Conservation (phyloP, 1,140 invertebrate genomes). For the Bombus terrestris region DNA sequence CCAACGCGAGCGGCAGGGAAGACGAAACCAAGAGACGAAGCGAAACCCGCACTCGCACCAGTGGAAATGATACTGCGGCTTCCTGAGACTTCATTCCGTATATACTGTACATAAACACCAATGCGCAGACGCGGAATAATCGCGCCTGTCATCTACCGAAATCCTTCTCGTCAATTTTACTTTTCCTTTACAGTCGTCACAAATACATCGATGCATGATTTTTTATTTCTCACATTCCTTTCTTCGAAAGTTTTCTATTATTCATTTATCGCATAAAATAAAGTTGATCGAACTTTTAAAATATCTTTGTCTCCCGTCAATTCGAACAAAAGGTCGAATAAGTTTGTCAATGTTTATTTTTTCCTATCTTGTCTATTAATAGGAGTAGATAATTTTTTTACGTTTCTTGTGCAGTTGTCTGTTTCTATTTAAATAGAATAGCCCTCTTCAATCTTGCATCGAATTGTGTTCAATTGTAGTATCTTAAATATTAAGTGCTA, state of each 20-base stretch:
- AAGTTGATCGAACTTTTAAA: neutral
- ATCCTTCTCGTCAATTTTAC: neutral
- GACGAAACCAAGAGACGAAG: slow-evolving; percentile 11
- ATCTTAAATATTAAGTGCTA: neutral
- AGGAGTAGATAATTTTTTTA: neutral
- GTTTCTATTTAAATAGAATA: neutral
- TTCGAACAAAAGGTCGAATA: neutral
- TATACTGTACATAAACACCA: slow-evolving; percentile 47
- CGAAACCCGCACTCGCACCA: slow-evolving; percentile 42
- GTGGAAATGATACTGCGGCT: slow-evolving; percentile 73
- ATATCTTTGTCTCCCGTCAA: neutral
- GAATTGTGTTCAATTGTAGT: neutral
- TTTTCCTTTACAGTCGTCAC: neutral
- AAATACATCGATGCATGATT: neutral
- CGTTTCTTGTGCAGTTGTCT: neutral
- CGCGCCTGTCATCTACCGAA: neutral
- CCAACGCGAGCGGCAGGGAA: neutral
- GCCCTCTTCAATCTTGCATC: neutral
- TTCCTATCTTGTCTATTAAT: neutral
- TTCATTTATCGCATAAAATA: neutral
- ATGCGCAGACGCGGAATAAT: slow-evolving; percentile 65
- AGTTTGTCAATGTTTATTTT: neutral
- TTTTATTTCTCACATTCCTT: neutral
- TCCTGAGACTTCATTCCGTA: slow-evolving; percentile 49
- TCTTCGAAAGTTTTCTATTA: neutral